Evolutionary conservation across 2,888 invertebrate genomes (phyloP).

Genomic region (Piscicola geometra): DNA sequence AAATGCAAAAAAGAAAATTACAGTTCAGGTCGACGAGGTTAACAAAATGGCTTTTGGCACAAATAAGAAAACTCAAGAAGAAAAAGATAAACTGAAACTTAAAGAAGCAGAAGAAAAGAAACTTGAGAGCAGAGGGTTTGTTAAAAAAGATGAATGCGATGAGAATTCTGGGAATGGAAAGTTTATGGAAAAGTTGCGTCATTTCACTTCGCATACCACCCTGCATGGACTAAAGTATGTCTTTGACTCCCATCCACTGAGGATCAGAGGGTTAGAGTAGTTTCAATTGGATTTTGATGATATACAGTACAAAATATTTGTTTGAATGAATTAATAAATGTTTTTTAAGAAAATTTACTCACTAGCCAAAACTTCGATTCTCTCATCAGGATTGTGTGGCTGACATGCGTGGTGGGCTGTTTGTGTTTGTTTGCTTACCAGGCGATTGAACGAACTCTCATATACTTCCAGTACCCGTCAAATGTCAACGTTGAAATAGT

Average conservation of each 20-base stretch:
- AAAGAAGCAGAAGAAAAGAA: not conserved
- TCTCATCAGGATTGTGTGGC: slow-evolving; percentile 40
- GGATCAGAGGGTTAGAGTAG: slow-evolving; percentile 39
- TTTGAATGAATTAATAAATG: not conserved
- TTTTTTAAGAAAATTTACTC: slow-evolving; percentile 5
- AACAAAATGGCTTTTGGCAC: not conserved
- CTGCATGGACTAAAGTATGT: slow-evolving; percentile 42
- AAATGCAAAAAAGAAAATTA: not conserved
- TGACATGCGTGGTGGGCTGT: slow-evolving; percentile 36
- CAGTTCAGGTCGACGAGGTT: not conserved
- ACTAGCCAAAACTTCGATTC: no score
- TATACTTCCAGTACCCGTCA: slow-evolving; percentile 34
- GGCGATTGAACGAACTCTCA: slow-evolving; percentile 32
- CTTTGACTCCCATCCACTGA: slow-evolving; percentile 35
- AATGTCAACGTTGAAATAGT: slow-evolving; percentile 41
- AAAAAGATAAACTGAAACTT: not conserved
- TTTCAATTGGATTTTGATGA: no score
- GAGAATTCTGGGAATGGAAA: no score
- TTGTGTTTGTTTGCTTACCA: slow-evolving; percentile 38
- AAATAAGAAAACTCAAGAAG: not conserved
- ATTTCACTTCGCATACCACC: slow-evolving; percentile 39
- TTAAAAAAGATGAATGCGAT: no score
- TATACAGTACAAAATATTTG: not conserved
- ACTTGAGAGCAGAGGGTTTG: not conserved
- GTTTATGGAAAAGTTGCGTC: slow-evolving; percentile 34